phyloP scores from a whole-genome alignment of 2,113 vertebrate species.

The Indri indri region DNA sequence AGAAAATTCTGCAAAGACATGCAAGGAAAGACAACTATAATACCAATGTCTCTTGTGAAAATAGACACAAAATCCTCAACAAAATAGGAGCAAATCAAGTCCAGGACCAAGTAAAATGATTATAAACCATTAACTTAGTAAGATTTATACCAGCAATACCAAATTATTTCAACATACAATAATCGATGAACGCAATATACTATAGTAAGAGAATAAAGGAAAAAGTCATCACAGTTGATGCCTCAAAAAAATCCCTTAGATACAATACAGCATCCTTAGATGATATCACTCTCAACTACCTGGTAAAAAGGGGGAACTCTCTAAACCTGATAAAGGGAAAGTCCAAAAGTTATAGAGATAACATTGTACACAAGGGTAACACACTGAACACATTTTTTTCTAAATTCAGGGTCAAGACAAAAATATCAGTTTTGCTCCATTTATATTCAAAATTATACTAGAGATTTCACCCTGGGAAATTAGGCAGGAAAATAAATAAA shows the following conservation, averaged over 20 bases:
- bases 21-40: neutral
- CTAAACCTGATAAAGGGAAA: neutral
- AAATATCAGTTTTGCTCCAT: neutral
- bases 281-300: neutral
- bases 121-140: neutral
- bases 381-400: neutral
- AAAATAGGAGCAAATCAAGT: neutral
- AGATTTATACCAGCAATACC: neutral
- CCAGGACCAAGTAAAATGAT: neutral
- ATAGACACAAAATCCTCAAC: neutral
- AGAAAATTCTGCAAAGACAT: neutral
- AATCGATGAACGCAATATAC: neutral
- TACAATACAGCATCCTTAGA: neutral
- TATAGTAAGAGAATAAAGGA: neutral
- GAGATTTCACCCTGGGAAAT: neutral
- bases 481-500: neutral
- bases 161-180: neutral
- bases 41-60: neutral
- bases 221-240: neutral
- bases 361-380: fast-evolving
- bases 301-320: neutral
- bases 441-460: neutral
- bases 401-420: neutral
- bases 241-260: neutral
- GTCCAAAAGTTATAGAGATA: neutral